These are phyloP conservation scores for Takifugu ocellatus DNA, from an alignment of 2,797 vertebrate species.

Conservation along the genomic window DNA sequence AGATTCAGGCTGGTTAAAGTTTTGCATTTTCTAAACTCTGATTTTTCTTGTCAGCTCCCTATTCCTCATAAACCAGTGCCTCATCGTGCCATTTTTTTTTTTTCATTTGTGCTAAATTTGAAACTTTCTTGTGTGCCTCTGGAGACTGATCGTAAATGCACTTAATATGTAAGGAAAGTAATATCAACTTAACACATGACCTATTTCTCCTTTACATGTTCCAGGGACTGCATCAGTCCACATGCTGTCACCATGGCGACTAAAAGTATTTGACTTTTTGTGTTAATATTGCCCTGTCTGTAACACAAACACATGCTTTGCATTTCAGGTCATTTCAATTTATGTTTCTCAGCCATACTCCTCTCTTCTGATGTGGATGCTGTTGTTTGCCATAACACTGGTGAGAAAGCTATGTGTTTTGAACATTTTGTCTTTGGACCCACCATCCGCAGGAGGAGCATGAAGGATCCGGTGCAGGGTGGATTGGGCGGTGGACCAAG, in stretches of 20 bases:
- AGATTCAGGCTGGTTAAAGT: too few relatives aligned
- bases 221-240: neutral
- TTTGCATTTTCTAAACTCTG: too few relatives aligned
- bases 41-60: neutral
- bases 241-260: constrained; percentile 33
- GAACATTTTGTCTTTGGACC: too few relatives aligned
- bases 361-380: neutral
- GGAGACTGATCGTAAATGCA: constrained; percentile 10
- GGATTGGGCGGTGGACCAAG: too few relatives aligned
- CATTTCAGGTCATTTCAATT: neutral
- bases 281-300: too few relatives aligned
- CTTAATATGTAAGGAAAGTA: constrained; percentile 16
- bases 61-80: neutral
- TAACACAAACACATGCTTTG: neutral
- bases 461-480: too few relatives aligned
- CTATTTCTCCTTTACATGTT: constrained; percentile 3
- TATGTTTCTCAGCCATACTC: neutral
- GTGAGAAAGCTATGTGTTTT: neutral
- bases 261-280: constrained; percentile 33
- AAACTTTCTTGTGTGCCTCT: too few relatives aligned
- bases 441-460: too few relatives aligned
- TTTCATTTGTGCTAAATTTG: neutral
- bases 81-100: neutral
- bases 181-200: constrained; percentile 10
- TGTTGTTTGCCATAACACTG: neutral